Evolutionary conservation across 2,113 vertebrate genomes (phyloP).

Genomic region (Phaethon lepturus): DNA sequence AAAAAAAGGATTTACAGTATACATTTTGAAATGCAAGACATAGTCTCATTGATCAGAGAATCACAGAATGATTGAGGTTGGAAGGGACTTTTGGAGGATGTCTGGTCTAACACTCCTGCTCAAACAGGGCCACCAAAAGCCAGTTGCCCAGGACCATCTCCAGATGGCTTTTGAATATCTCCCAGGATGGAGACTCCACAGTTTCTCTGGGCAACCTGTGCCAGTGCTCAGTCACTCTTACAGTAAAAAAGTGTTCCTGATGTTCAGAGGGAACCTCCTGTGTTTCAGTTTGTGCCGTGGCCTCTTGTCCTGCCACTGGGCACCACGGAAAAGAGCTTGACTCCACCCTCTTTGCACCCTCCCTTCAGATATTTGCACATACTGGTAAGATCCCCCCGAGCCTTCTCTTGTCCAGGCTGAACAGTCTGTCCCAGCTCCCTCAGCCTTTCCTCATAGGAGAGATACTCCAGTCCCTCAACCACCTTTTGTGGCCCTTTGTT

Average conservation of each 20-base stretch:
- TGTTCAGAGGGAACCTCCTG: not conserved
- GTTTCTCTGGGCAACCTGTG: not conserved
- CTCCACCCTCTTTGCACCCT: not conserved
- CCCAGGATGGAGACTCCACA: not conserved
- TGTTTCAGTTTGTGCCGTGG: not conserved
- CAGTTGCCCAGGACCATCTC: not conserved
- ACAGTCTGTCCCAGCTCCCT: not conserved
- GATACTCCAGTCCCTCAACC: not conserved
- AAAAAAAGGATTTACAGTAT: not conserved
- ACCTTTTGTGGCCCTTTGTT: not conserved
- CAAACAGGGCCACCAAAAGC: not conserved
- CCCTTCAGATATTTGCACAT: not conserved
- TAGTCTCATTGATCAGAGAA: not conserved
- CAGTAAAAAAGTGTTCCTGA: not conserved
- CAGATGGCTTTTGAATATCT: not conserved
- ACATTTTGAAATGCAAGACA: not conserved
- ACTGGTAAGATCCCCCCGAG: not conserved
- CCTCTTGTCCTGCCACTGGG: not conserved
- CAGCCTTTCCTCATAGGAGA: not conserved
- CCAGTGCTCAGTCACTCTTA: rapidly evolving
- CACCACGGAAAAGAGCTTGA: not conserved
- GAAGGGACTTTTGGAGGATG: not conserved
- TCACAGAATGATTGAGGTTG: not conserved
- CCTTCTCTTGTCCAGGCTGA: not conserved
- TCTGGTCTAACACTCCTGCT: not conserved